Evolutionary conservation across 2,113 vertebrate genomes (phyloP).

Genomic region (Cynoglossus semilaevis): DNA sequence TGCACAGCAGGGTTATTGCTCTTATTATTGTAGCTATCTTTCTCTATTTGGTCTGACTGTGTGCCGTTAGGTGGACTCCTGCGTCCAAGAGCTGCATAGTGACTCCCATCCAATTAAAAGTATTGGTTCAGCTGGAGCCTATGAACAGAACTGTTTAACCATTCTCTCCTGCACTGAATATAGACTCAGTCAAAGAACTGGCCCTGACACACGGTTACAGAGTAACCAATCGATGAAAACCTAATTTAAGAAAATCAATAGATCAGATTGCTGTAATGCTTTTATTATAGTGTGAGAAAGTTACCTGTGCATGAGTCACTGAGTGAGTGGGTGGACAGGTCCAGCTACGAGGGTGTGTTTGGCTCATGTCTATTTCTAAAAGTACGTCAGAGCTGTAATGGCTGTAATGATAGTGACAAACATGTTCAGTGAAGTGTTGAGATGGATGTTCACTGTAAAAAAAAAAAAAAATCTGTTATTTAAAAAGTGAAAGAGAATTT

Average conservation of each 20-base stretch:
- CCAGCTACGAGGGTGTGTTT: constrained; percentile 18
- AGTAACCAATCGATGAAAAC: constrained; percentile 27
- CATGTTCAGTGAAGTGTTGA: too few relatives aligned
- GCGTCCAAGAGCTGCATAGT: not conserved
- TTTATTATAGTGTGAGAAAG: constrained; percentile 20
- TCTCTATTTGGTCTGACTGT: constrained; percentile 44
- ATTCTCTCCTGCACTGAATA: not conserved
- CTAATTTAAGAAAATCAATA: constrained; percentile 11
- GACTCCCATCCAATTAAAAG: constrained; percentile 29
- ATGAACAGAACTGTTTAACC: constrained; percentile 5
- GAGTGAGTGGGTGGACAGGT: constrained; percentile 35
- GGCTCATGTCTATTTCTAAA: constrained; percentile 11
- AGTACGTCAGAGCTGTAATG: not conserved
- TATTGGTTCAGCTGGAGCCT: constrained; percentile 2
- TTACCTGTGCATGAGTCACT: constrained; percentile 44
- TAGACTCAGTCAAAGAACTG: constrained; percentile 9
- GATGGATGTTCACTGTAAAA: too few relatives aligned
- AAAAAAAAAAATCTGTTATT: too few relatives aligned
- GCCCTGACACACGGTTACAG: not conserved
- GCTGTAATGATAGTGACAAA: not conserved
- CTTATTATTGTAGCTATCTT: constrained; percentile 37
- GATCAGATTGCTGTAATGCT: constrained; percentile 16
- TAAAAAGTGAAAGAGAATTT: too few relatives aligned
- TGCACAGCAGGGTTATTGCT: constrained; percentile 37
- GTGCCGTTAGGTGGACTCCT: constrained; percentile 22